Evolutionary conservation across 2,888 invertebrate genomes (phyloP).

Genomic region (Drepana falcataria): DNA sequence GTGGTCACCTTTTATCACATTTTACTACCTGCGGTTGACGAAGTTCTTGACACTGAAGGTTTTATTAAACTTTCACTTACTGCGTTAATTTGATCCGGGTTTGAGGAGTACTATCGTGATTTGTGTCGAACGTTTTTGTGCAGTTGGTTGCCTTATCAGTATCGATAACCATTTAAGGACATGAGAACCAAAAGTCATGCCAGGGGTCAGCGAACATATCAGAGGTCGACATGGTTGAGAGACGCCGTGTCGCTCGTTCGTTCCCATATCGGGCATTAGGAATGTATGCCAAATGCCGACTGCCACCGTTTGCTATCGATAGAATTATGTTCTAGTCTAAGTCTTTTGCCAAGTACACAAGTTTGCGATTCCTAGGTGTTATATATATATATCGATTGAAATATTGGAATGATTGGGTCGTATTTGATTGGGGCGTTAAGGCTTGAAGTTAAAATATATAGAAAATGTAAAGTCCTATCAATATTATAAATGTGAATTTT

Average conservation of each 20-base stretch:
- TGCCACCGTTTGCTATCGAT: constrained; percentile 43
- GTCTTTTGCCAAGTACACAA: constrained; percentile 7
- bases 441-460: too few species aligned
- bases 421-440: too few species aligned
- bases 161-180: constrained; percentile 31
- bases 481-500: too few species aligned
- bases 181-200: constrained; percentile 43
- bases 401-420: too few species aligned
- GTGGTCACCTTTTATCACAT: constrained; percentile 32
- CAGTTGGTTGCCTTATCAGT: constrained; percentile 15
- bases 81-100: constrained; percentile 7
- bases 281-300: constrained; percentile 70
- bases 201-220: constrained; percentile 51
- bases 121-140: constrained; percentile 6
- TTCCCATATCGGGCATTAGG: constrained; percentile 63
- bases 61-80: constrained; percentile 30
- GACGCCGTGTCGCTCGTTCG: constrained; percentile 49
- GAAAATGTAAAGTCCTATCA: too few species aligned
- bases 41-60: constrained; percentile 24
- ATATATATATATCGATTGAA: too few species aligned
- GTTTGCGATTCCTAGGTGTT: too few species aligned
- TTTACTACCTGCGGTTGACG: constrained; percentile 29
- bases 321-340: constrained; percentile 16
- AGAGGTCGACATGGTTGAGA: constrained; percentile 53
- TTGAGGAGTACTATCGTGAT: constrained; percentile 9